phyloP scores from a whole-genome alignment of 2,888 invertebrate species.

The Aleiodes leptofemur region DNA sequence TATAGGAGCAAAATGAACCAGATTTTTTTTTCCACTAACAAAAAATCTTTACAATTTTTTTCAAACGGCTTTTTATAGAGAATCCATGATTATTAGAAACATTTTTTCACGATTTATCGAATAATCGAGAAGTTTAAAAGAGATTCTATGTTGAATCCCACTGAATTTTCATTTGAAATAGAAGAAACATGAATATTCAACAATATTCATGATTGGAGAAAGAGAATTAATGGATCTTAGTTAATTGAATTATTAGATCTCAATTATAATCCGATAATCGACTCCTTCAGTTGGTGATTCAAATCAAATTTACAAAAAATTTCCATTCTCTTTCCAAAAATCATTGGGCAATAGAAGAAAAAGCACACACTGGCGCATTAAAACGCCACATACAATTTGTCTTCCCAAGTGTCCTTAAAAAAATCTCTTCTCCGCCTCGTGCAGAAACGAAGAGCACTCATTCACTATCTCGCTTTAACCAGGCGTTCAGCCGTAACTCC shows the following conservation, averaged over 20 bases:
- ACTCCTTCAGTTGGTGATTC: too few species aligned
- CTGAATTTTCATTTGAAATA: not conserved
- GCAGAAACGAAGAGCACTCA: constrained; percentile 1
- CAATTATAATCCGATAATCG: too few species aligned
- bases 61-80: too few species aligned
- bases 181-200: not conserved
- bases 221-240: not conserved
- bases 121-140: not conserved
- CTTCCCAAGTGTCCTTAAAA: constrained; percentile 38
- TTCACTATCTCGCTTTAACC: constrained; percentile 16
- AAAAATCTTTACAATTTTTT: too few species aligned
- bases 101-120: too few species aligned
- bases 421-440: constrained; percentile 32
- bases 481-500: constrained; percentile 50
- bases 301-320: too few species aligned
- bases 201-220: not conserved
- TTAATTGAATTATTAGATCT: not conserved
- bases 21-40: too few species aligned
- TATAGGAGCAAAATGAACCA: too few species aligned
- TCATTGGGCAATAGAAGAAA: not conserved
- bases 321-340: not conserved
- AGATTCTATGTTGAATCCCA: not conserved
- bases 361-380: not conserved
- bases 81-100: too few species aligned
- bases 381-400: constrained; percentile 39